A percentile compares a stretch with the other conserved stretches of the same genome.
Conservation (phyloP, 2,888 invertebrate genomes). For the Drosophila nigritarsus region DNA sequence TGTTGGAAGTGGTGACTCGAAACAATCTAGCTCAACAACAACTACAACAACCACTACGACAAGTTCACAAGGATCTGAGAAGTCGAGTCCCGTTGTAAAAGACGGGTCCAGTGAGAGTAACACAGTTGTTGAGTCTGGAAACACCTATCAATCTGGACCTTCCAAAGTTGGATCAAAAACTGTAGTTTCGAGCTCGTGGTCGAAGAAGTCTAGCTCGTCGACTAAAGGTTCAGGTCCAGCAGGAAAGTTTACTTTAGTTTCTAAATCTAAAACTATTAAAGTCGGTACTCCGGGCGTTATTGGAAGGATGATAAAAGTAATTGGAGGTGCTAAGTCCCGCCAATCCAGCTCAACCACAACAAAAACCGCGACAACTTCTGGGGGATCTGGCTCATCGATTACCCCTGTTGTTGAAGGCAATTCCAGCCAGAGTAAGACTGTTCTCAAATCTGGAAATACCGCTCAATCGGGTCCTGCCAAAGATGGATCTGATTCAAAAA, state of each 20-base stretch:
- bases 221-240: too few relatives aligned
- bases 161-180: too few relatives aligned
- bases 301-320: too few relatives aligned
- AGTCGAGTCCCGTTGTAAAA: neutral
- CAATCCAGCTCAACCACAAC: slow-evolving; percentile 19
- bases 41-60: neutral
- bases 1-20: neutral
- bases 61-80: neutral
- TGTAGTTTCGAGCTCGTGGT: too few relatives aligned
- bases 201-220: too few relatives aligned
- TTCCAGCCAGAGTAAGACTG: neutral
- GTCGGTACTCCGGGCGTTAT: too few relatives aligned
- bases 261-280: too few relatives aligned
- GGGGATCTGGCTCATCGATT: neutral
- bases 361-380: neutral
- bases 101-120: neutral
- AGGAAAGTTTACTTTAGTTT: too few relatives aligned
- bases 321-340: neutral
- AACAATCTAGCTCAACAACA: neutral
- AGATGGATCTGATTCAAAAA: too few relatives aligned
- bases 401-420: neutral
- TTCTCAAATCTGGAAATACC: slow-evolving; percentile 4
- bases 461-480: neutral
- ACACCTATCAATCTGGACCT: neutral
- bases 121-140: slow-evolving; percentile 2